Conservation (phyloP, 2,797 vertebrate species). For the Myotis myotis region DNA sequence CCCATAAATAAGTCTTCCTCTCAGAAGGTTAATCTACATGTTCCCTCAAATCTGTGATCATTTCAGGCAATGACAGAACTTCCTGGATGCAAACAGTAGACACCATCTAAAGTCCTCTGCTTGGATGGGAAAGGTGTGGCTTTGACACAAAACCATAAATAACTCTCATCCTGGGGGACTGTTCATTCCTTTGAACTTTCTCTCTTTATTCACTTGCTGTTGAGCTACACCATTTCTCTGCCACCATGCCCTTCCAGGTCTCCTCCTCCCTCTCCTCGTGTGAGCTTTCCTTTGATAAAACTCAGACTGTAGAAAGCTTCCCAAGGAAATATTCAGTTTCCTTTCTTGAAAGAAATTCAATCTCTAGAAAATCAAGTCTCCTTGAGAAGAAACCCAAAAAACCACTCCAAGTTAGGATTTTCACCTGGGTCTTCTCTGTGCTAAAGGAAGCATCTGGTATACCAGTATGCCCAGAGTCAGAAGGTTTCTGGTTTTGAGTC, state of each 20-base stretch:
- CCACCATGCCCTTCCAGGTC: not conserved
- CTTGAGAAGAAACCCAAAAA: slow-evolving; percentile 32
- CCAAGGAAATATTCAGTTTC: not conserved
- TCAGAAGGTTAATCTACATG: not conserved
- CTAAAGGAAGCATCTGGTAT: not conserved
- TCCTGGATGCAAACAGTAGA: not conserved
- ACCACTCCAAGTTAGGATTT: not conserved
- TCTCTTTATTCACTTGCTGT: not conserved
- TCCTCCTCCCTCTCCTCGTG: not conserved
- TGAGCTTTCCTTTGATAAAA: not conserved
- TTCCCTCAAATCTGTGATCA: not conserved
- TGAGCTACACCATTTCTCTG: not conserved
- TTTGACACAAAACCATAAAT: not conserved
- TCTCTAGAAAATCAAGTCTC: slow-evolving; percentile 24
- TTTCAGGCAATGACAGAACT: not conserved
- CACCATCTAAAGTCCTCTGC: not conserved
- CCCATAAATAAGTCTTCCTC: not conserved
- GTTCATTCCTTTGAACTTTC: not conserved
- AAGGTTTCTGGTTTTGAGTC: not conserved
- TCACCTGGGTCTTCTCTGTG: not conserved
- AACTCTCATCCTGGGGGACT: not conserved
- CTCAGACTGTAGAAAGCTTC: not conserved
- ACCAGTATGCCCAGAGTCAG: not conserved
- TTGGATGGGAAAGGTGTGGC: not conserved
- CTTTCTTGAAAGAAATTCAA: not conserved